Percentiles rank a stretch among this genome's conserved stretches.
These are phyloP conservation scores for Drosophila anomelani DNA, from an alignment of 2,888 invertebrate genomes.

Conservation along the genomic window DNA sequence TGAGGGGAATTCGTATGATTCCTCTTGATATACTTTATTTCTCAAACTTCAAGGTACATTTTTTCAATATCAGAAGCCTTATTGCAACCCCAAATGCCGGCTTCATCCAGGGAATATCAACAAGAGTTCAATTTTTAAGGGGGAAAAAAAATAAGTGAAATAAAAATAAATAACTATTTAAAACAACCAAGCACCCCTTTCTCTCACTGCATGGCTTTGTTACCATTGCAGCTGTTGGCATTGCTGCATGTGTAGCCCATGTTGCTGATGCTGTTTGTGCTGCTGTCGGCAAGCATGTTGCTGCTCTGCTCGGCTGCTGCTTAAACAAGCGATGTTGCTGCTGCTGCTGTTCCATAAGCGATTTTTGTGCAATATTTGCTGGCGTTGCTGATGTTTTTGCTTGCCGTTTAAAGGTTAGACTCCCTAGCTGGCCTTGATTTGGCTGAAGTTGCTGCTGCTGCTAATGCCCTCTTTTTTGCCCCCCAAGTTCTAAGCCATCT, in stretches of 20 bases:
- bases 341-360: constrained; percentile 21
- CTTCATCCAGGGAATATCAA: no score
- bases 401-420: constrained; percentile 15
- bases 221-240: constrained; percentile 16
- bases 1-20: neutral
- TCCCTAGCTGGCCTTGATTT: constrained; percentile 31
- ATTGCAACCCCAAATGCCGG: no score
- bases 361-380: constrained; percentile 21
- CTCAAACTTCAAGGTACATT: no score
- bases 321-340: constrained; percentile 32
- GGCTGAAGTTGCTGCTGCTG: constrained; percentile 7
- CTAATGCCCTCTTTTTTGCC: constrained; percentile 23
- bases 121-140: no score
- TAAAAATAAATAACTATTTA: no score
- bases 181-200: neutral
- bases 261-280: constrained; percentile 28
- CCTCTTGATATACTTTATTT: no score
- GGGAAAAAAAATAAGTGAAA: no score
- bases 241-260: constrained; percentile 14
- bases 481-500: constrained; percentile 27
- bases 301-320: constrained; percentile 20
- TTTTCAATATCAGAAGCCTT: no score
- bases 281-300: constrained; percentile 29
- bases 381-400: constrained; percentile 6
- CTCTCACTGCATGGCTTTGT: neutral